These are phyloP conservation scores for Endomychus coccineus DNA, from an alignment of 2,888 invertebrate genomes.

Conservation along the genomic window DNA sequence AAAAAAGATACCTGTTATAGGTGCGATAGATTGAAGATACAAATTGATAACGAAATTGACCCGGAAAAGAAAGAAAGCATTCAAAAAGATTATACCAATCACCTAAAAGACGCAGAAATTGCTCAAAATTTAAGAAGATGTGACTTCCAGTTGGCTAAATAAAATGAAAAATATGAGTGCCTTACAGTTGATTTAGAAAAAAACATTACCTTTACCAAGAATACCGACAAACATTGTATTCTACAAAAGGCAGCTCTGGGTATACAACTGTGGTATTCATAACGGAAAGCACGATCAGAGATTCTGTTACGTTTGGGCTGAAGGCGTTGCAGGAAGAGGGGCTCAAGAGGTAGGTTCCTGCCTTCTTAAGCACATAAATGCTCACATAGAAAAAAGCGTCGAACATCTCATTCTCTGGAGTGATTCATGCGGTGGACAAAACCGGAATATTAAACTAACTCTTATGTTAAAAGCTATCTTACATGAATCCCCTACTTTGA, in stretches of 20 bases:
- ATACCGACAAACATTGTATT: slow-evolving; percentile 27
- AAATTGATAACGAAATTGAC: slow-evolving; percentile 18
- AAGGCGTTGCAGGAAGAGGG: slow-evolving; percentile 6
- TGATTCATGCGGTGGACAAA: too few relatives aligned
- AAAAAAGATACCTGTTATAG: slow-evolving; percentile 21
- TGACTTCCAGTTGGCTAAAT: slow-evolving; percentile 15
- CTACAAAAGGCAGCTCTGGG: slow-evolving; percentile 27
- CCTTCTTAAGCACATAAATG: neutral
- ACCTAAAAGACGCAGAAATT: slow-evolving; percentile 15
- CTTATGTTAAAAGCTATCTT: too few relatives aligned
- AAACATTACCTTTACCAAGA: slow-evolving; percentile 23
- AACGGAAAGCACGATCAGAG: slow-evolving; percentile 15
- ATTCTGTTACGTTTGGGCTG: slow-evolving; percentile 2
- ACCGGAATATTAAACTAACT: too few relatives aligned
- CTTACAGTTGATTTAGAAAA: slow-evolving; percentile 7
- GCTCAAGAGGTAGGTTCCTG: neutral
- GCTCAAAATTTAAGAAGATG: slow-evolving; percentile 16
- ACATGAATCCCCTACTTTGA: too few relatives aligned
- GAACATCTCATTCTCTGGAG: too few relatives aligned
- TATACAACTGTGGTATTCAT: slow-evolving; percentile 27
- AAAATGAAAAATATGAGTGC: neutral
- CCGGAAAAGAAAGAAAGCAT: slow-evolving; percentile 13
- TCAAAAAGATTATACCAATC: slow-evolving; percentile 15
- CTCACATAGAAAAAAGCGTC: too few relatives aligned
- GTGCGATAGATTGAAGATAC: slow-evolving; percentile 18